Evolutionary conservation across 2,113 vertebrate species (phyloP), one percentile per base, ranked within the genome.

Genomic region (Nettapus auritus): DNA sequence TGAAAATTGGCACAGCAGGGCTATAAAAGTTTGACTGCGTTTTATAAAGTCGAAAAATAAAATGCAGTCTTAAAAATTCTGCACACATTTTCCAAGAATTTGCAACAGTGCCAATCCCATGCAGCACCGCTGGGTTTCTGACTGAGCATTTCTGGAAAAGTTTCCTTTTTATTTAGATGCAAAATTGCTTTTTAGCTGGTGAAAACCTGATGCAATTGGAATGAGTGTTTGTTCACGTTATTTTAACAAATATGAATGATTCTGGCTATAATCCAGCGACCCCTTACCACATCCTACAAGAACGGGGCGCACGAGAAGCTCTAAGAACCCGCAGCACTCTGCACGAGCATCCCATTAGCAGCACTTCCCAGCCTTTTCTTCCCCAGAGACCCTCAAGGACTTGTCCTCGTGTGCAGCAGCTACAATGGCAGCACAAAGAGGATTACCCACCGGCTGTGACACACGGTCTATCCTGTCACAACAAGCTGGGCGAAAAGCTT

Each of bases 311-410:
- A 19, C 40, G 13, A 52, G 42, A 66, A 78, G 42, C 31, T 2
- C 1, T 8, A 29, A 17, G 20, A 79, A 48, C n/a, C n/a, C 2
- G 0, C 62, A 55, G 82, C 38, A 36, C 18, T 11, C 52, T 5
- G 57, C 0, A 0, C 17, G 20, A 26, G 34, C 1, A 0, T 40
- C 42, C 42, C 19, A 12, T 42, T 6, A 64, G 34, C 26, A 52
- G 50, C 1, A 11, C 12, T 21, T 48, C 17, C 52, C 67, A 74
- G 36, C 23, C 25, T 26, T 44, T 44, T 63, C 42, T 13, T 6
- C 4, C 31, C 19, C 1, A 2, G 12, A 23, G 38, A 69, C 9
- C 12, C 74, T 38, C 33, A 13, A 13, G 19, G 36, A 55, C n/a
- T 60, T 13, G 46, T 46, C 59, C 46, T 19, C 42, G n/a, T 0